Evolutionary conservation across 92 coral and sea anemone species (phyloP).

Genomic region (Desmophyllum pertusum): DNA sequence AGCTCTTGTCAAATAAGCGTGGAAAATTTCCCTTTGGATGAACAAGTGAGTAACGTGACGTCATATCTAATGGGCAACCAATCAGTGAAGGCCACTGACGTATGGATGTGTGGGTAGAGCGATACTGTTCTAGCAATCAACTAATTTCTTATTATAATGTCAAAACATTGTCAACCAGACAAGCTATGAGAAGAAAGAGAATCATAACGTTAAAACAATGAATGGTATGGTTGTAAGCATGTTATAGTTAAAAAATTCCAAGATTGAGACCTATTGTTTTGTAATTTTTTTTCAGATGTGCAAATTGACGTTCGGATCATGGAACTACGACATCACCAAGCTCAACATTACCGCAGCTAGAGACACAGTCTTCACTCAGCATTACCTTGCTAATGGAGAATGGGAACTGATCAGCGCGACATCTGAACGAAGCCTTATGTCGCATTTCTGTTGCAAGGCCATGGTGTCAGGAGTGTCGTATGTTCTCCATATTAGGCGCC

Average conservation of each 20-base stretch:
- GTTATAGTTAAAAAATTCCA: background rate
- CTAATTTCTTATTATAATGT: no score
- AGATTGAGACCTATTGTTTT: background rate
- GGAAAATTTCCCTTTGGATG: conserved; percentile 87
- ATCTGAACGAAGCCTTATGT: conserved; percentile 67
- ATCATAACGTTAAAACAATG: background rate
- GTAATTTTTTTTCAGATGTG: conserved; percentile 76
- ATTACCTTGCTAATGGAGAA: conserved; percentile 77
- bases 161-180: no score
- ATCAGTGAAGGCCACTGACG: no score
- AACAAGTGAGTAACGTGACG: conserved; percentile 63
- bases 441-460: conserved; percentile 83
- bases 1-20: conserved; percentile 92
- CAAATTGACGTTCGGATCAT: conserved; percentile 88
- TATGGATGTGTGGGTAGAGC: no score
- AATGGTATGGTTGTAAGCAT: background rate
- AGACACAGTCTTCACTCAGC: conserved; percentile 48
- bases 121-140: no score
- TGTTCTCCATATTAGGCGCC: conserved; percentile 72
- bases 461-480: conserved; percentile 86
- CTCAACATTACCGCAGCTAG: conserved; percentile 66
- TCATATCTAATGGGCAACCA: background rate
- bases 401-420: conserved; percentile 78
- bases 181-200: no score
- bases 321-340: conserved; percentile 84